Percentiles rank a stretch among this genome's conserved stretches.
Conservation (phyloP, 2,888 invertebrate genomes). For the Ethmia dodecea region DNA sequence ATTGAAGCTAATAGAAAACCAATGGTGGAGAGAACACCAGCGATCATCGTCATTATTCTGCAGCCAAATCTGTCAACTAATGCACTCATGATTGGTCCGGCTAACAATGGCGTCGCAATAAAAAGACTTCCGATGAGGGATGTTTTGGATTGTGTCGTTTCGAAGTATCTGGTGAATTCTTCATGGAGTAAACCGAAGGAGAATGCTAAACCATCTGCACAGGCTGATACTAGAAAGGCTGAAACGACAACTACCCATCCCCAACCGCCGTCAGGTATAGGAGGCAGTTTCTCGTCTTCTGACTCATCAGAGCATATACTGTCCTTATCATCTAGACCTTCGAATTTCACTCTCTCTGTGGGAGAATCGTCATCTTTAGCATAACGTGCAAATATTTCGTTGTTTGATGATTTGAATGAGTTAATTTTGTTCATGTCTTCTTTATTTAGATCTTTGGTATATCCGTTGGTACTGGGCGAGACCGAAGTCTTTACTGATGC, state of each 20-base stretch:
- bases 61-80: conserved; percentile 91
- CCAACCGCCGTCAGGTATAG: conserved; percentile 90
- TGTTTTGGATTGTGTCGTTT: conserved; percentile 88
- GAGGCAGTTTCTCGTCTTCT: conserved; percentile 60
- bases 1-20: conserved; percentile 87
- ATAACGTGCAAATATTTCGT: conserved; percentile 37
- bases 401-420: conserved; percentile 47
- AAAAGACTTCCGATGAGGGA: conserved; percentile 93
- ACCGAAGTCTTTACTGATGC: too few species aligned
- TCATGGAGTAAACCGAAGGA: conserved; percentile 93
- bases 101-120: conserved; percentile 90
- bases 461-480: too few species aligned
- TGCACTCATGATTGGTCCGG: conserved; percentile 90
- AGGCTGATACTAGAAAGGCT: conserved; percentile 89
- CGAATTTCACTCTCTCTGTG: conserved; percentile 59
- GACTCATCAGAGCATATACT: conserved; percentile 58
- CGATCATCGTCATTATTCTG: conserved; percentile 83
- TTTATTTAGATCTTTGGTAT: too few species aligned
- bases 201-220: conserved; percentile 95
- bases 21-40: conserved; percentile 82
- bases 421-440: conserved; percentile 56
- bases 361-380: conserved; percentile 32
- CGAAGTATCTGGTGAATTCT: conserved; percentile 87
- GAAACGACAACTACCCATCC: conserved; percentile 93
- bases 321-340: conserved; percentile 64